phyloP scores from a whole-genome alignment of 1,140 invertebrate genomes.

The Drosophila orena region DNA sequence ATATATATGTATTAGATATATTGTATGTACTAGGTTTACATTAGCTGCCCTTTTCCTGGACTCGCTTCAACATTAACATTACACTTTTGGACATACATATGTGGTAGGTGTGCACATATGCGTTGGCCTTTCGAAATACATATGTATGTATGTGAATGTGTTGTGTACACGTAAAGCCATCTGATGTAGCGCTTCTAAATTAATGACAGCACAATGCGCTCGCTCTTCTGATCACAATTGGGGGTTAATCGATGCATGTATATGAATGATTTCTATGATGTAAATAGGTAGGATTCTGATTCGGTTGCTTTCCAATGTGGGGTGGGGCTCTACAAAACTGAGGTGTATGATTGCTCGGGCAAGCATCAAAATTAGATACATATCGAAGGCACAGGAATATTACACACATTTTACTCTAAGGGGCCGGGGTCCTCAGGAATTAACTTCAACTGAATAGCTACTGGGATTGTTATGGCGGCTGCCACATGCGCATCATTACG shows the following conservation, averaged over 20 bases:
- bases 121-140: slow-evolving; percentile 12
- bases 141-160: not conserved
- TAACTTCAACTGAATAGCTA: slow-evolving; percentile 37
- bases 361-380: slow-evolving; percentile 57
- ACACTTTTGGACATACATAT: slow-evolving; percentile 21
- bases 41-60: slow-evolving; percentile 9
- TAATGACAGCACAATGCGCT: slow-evolving; percentile 15
- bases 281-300: slow-evolving; percentile 47
- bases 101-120: slow-evolving; percentile 22
- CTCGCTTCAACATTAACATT: slow-evolving; percentile 42
- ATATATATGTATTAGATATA: slow-evolving; percentile 23
- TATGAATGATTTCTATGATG: slow-evolving; percentile 42
- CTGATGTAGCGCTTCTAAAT: slow-evolving; percentile 1
- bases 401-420: slow-evolving; percentile 48
- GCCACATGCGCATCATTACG: slow-evolving; percentile 1
- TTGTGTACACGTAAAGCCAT: slow-evolving; percentile 8
- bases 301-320: slow-evolving; percentile 17
- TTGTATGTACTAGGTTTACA: slow-evolving; percentile 27
- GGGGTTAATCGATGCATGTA: slow-evolving; percentile 27
- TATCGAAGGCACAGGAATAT: slow-evolving; percentile 73
- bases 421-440: slow-evolving; percentile 49
- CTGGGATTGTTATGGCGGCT: slow-evolving; percentile 11
- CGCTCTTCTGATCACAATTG: slow-evolving; percentile 36
- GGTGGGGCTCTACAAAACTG: slow-evolving; percentile 17
- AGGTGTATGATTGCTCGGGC: slow-evolving; percentile 32